Evolutionary conservation across 2,797 vertebrate species (phyloP), one percentile per base, ranked within the genome.

Genomic region (Hyperoplus immaculatus): DNA sequence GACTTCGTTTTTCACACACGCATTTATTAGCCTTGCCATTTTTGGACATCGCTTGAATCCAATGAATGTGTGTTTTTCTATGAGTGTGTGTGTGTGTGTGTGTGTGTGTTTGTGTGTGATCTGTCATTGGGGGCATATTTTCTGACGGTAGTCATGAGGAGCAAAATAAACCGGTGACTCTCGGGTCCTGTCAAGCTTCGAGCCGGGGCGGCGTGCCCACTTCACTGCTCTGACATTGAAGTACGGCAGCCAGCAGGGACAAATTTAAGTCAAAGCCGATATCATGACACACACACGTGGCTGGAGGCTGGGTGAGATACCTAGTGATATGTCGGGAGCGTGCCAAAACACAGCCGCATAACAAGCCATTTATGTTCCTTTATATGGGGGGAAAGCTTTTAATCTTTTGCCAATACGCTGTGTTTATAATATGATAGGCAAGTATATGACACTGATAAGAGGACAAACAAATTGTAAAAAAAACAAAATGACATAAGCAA

Each of bases 11-110:
- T 87, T 89, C 83, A 87, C 80, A 75, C 68, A 62, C 61, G 55
- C 80, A 67, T 84, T 88, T 84, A 85, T 79, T 83, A 78, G 75
- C 83, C 71, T 92, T 87, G 70, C 88, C 91, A 91, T 94, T 93
- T 94, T 93, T 89, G 92, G 93, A 82, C 56, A 84, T 83, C 4
- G n/a, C 57, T 80, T 2, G 50, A 77, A 71, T n/a, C 29, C 60
- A 74, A 49, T 16, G 0, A 79, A 72, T 75, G 80, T 69, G 74
- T 51, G 77, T 81, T 75, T 78, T 81, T 50, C 43, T 36, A 7
- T 53, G 53, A 54, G 69, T n/a, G 55, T 39, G 12, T 63, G 55
- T 51, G 61, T 64, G 47, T 14, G 63, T 46, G 51, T 14, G 41
- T 38, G 39, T 66, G 67, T 67, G 47, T 49, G 57, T 39, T 29